A percentile compares a stretch with the other conserved stretches of the same genome.
phyloP scores from a whole-genome alignment of 2,113 vertebrate species.

The Pseudorhombus dupliciocellatus region DNA sequence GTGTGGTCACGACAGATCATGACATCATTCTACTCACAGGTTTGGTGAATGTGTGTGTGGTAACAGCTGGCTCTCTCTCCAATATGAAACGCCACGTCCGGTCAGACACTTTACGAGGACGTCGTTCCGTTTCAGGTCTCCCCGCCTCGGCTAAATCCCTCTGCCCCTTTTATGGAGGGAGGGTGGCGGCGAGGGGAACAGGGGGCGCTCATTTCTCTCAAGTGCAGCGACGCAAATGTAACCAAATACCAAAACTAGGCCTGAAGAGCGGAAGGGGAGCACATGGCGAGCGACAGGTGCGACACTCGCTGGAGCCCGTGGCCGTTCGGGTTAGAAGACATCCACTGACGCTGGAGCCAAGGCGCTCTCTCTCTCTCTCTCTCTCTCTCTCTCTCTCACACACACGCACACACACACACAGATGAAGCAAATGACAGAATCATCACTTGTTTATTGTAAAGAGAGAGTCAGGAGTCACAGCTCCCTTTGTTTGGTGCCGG shows the following conservation, averaged over 20 bases:
- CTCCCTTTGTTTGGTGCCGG: constrained; percentile 25
- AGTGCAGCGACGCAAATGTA: constrained; percentile 70
- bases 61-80: constrained; percentile 76
- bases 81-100: constrained; percentile 76
- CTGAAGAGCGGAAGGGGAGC: constrained; percentile 61
- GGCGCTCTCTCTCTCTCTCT: too few species aligned
- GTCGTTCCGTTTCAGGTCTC: constrained; percentile 64
- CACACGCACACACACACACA: too few species aligned
- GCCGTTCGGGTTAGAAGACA: constrained; percentile 37
- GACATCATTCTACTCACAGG: constrained; percentile 65
- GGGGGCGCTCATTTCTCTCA: constrained; percentile 36
- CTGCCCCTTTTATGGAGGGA: constrained; percentile 49
- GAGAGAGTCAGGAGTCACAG: constrained; percentile 12
- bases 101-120: constrained; percentile 78
- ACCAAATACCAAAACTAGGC: constrained; percentile 73
- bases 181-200: constrained; percentile 40
- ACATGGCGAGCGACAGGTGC: constrained; percentile 78
- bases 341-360: constrained; percentile 41
- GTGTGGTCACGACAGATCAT: too few species aligned
- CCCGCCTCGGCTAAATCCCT: constrained; percentile 65
- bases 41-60: constrained; percentile 21
- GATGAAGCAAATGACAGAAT: constrained; percentile 25
- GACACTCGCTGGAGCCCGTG: constrained; percentile 37
- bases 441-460: constrained; percentile 58
- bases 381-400: too few species aligned